Evolutionary conservation across 1,140 invertebrate species (phyloP), one percentile per base, ranked within the genome.

Genomic region (Octopus bimaculoides): DNA sequence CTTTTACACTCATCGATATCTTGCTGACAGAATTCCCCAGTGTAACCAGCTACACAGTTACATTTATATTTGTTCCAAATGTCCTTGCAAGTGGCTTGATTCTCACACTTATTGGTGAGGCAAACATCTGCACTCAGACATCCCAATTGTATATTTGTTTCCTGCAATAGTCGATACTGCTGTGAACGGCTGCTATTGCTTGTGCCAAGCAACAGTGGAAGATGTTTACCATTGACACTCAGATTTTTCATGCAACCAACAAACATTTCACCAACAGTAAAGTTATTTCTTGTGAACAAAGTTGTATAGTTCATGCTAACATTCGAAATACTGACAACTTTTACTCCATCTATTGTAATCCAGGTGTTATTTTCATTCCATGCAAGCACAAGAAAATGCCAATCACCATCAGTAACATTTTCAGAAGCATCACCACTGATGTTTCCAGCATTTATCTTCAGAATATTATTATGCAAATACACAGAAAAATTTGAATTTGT

Each of bases 181-280:
- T n/a, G 26, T 5, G 66, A 71, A 71, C 26, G 17, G 17, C 17
- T 71, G 14, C 66, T 71, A 71, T 71, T 71, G 17, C 14, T 14
- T 4, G 17, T 5, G 26, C 6, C 26, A 6, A 5, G 66, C 17
- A 97, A 98, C 88, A 95, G 98, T n/a, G 97, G 96, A 61, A 98
- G 89, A 20, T 98, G 91, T 80, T 96, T 92, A 69, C 92, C 92
- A 17, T 95, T 95, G 79, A 99, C 93, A 81, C 96, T 92, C 52
- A 97, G 94, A 88, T 97, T 96, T n/a, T 94, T 94, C 79, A 99
- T 89, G 88, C 97, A 99, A 4, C 97, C 98, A 91, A 83, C 81
- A 66, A 84, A 88, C 10, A 78, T 82, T 7, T 77, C 71, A 17
- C 77, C 66, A 6, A 85, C 71, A 10, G 78, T 81, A 41, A 85